Base-by-base conservation (phyloP, 2,113 vertebrate genomes). In the Microtus montanus region DNA sequence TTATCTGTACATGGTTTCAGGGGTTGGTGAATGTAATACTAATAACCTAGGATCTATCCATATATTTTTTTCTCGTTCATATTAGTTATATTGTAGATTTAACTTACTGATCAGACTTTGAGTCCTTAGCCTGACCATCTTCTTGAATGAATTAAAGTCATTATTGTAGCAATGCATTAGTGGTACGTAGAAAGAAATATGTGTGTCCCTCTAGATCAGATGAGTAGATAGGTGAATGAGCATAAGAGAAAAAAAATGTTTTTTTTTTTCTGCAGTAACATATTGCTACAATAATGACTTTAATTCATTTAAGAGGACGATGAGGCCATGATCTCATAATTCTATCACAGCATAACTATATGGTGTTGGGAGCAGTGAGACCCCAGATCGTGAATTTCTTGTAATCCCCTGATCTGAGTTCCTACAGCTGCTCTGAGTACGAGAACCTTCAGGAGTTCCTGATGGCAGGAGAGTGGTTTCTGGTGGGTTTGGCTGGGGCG, bases 151-250 rank as follows among this genome's bases (percentile, higher is more conserved):
- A 38, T n/a, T 73, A 71, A 71, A 33, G 17, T n/a, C 70, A 71
- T 71, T n/a, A n/a, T n/a, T 71, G 35, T n/a, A 71, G 35, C 7
- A 71, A n/a, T n/a, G 35, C 19, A 17, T n/a, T 71, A 71, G 3
- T 20, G 17, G 19, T 35, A 71, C 3, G 8, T 19, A n/a, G 35
- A 71, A 71, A 71, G 68, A 71, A 17, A n/a, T n/a, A 71, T 19
- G 35, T n/a, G 4, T 30, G 3, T 14, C 1, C 9, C 68, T n/a
- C 5, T 28, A 19, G 33, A 26, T 7, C 22, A 28, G 0, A 52
- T 78, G 10, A 11, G 8, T 17, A 80, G 30, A 3, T 9, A 33
- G 6, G 22, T 82, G 11, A 84, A 24, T 63, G 26, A 87, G 15
- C 68, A 2, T 4, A 26, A 89, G 5, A 89, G 12, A 8, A 5